Percentiles rank a stretch among this genome's conserved stretches.
These are phyloP conservation scores for Taenioides sp. DNA, from an alignment of 2,797 vertebrate genomes.

Conservation along the genomic window DNA sequence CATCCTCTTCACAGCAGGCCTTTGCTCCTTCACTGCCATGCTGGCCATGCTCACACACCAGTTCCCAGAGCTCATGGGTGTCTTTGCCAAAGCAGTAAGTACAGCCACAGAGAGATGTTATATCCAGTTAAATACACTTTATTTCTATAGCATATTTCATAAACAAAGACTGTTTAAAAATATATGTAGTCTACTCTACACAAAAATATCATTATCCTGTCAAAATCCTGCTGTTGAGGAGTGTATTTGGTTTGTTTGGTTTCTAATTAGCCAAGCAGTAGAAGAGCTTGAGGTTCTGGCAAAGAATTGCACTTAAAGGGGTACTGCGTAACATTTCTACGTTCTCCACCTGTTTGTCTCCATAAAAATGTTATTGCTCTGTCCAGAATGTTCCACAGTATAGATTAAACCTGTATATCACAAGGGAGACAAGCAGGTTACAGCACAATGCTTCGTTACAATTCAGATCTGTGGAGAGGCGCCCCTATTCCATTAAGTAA, in stretches of 20 bases:
- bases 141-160: no score
- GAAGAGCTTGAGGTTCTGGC: neutral
- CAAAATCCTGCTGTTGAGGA: neutral
- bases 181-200: neutral
- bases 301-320: neutral
- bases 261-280: neutral
- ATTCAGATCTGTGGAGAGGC: no score
- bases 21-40: slow-evolving; percentile 98
- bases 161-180: no score
- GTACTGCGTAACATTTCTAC: neutral
- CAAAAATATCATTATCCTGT: neutral
- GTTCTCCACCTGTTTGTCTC: no score
- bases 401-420: no score
- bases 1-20: slow-evolving; percentile 98
- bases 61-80: slow-evolving; percentile 97
- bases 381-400: no score
- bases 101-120: neutral
- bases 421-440: no score
- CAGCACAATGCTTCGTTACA: no score
- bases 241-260: neutral
- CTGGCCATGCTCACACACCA: slow-evolving; percentile 97
- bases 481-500: no score
- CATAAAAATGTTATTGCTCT: no score
- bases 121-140: no score
- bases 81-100: slow-evolving; percentile 98